Conservation (phyloP, 2,113 vertebrate species). For the Narcine bancroftii region DNA sequence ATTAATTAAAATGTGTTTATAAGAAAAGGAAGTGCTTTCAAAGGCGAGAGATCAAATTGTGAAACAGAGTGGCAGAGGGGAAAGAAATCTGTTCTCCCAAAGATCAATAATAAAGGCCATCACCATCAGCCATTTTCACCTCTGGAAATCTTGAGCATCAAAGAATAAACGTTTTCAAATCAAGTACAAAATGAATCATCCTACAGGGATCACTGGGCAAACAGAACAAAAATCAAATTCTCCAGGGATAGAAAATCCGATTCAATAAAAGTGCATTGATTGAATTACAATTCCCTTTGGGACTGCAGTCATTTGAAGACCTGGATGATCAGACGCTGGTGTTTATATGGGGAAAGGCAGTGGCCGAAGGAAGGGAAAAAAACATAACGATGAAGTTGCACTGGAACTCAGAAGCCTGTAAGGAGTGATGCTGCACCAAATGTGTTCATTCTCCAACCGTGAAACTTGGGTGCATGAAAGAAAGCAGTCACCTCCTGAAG, state of each 20-base stretch:
- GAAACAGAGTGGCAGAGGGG: neutral
- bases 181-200: neutral
- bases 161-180: neutral
- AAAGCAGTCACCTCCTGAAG: neutral
- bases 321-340: neutral
- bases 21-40: too few species aligned
- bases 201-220: too few species aligned
- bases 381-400: neutral
- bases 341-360: neutral
- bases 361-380: neutral
- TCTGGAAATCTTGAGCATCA: neutral
- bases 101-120: neutral
- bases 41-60: neutral
- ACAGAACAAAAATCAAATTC: neutral
- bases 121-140: neutral
- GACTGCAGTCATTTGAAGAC: neutral
- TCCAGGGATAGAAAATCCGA: neutral
- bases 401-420: neutral
- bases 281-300: constrained; percentile 19
- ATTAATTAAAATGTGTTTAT: too few species aligned
- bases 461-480: neutral
- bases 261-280: neutral
- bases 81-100: neutral
- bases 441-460: neutral
- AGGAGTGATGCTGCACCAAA: neutral